Conservation (phyloP, 1,140 invertebrate genomes). For the Diuraphis noxia region DNA sequence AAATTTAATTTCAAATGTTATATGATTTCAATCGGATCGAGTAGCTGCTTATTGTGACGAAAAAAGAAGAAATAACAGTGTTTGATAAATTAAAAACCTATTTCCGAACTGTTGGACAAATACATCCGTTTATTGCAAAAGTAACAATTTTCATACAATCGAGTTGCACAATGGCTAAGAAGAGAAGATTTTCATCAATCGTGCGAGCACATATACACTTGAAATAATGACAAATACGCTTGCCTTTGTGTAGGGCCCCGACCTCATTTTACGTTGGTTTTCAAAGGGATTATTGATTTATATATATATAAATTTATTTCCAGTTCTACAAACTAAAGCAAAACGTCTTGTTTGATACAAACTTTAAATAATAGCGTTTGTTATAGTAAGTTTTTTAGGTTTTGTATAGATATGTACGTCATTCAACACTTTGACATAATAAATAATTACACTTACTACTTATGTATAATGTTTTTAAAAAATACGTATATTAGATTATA, state of each 20-base stretch:
- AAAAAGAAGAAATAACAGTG: no score
- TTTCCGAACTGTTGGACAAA: background rate
- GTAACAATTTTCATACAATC: background rate
- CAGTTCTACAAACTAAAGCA: conserved; percentile 3
- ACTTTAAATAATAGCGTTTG: background rate
- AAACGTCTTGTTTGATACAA: background rate
- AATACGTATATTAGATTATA: no score
- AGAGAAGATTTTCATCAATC: background rate
- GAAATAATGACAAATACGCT: conserved; percentile 27
- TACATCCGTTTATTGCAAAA: background rate
- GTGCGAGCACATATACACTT: background rate
- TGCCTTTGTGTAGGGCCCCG: background rate
- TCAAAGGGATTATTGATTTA: conserved; percentile 22
- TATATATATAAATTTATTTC: background rate
- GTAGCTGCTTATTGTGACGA: background rate
- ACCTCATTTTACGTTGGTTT: conserved; percentile 5
- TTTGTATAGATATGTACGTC: background rate
- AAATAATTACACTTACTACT: background rate
- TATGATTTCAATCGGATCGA: background rate
- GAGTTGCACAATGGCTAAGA: background rate
- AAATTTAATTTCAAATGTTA: background rate
- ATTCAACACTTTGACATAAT: background rate
- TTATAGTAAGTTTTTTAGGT: conserved; percentile 10
- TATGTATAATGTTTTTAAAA: no score
- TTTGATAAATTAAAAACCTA: background rate